Conservation (phyloP, 1,140 invertebrate species). For the Hydropsyche tenuis region DNA sequence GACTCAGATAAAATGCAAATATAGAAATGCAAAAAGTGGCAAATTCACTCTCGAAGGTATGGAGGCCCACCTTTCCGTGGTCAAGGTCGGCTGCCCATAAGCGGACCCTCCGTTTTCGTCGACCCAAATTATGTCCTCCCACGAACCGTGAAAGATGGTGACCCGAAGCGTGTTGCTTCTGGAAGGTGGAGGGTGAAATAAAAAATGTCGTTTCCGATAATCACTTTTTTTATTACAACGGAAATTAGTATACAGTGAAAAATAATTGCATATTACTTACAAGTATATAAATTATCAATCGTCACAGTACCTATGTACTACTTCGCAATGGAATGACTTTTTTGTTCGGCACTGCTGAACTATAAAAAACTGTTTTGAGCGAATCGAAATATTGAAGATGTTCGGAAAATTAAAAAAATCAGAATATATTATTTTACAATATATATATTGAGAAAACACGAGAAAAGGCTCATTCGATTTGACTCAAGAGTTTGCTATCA, state of each 20-base stretch:
- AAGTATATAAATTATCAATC: slow-evolving; percentile 28
- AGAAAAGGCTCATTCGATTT: too few relatives aligned
- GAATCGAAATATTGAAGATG: slow-evolving; percentile 18
- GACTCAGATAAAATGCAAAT: too few relatives aligned
- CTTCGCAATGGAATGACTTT: slow-evolving; percentile 47
- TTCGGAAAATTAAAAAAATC: slow-evolving; percentile 16
- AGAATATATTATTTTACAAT: too few relatives aligned
- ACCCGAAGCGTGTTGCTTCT: neutral
- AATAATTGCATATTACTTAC: slow-evolving; percentile 32
- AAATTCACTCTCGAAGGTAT: too few relatives aligned
- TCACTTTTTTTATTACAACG: slow-evolving; percentile 33
- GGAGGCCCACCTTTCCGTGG: neutral
- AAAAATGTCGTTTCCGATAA: slow-evolving; percentile 7
- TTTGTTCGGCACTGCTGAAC: slow-evolving; percentile 37
- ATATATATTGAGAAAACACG: too few relatives aligned
- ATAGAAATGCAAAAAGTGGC: too few relatives aligned
- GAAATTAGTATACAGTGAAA: slow-evolving; percentile 41
- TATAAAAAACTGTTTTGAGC: slow-evolving; percentile 78
- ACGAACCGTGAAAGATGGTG: neutral
- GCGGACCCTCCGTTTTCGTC: neutral
- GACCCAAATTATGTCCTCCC: neutral
- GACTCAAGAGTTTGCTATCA: too few relatives aligned
- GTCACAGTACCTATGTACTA: slow-evolving; percentile 39
- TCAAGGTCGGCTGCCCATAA: neutral
- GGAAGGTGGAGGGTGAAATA: neutral